Conservation (phyloP, 2,797 vertebrate genomes). For the Brotula barbata region DNA sequence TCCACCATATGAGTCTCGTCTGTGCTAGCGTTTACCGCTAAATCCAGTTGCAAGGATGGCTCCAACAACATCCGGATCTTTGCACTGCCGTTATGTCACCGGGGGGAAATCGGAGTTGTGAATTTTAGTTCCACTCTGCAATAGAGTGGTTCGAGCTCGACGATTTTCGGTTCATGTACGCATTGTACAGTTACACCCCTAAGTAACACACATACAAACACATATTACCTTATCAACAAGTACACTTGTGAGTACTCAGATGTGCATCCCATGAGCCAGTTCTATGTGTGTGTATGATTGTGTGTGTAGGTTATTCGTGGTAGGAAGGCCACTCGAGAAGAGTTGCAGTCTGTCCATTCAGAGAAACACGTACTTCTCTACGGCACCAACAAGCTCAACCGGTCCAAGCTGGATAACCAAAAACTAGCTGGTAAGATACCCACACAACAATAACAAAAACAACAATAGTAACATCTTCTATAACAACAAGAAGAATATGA, state of each 20-base stretch:
- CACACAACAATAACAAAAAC: conserved; percentile 3
- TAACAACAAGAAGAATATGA: neutral
- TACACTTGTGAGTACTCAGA: neutral
- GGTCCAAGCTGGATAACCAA: conserved; percentile 92
- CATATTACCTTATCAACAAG: conserved; percentile 4
- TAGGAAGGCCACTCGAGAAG: conserved; percentile 93
- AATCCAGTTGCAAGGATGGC: too few relatives aligned
- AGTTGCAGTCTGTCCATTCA: conserved; percentile 93
- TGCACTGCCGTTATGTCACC: too few relatives aligned
- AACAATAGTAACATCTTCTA: neutral
- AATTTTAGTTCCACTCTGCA: too few relatives aligned
- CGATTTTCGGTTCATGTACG: too few relatives aligned
- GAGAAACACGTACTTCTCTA: conserved; percentile 92
- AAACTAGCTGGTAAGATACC: conserved; percentile 72
- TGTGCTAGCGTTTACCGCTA: too few relatives aligned
- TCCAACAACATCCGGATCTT: too few relatives aligned
- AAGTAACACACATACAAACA: conserved; percentile 3
- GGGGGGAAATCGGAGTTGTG: too few relatives aligned
- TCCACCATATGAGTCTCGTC: too few relatives aligned
- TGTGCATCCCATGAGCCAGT: neutral
- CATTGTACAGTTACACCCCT: too few relatives aligned
- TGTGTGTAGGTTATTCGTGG: conserved; percentile 88
- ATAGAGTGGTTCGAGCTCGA: too few relatives aligned
- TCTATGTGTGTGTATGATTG: conserved; percentile 43
- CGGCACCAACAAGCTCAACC: conserved; percentile 93